Evolutionary conservation across 37 sponge, comb jelly and placozoan species (phyloP).

Genomic region (Lycopodina hypogea): DNA sequence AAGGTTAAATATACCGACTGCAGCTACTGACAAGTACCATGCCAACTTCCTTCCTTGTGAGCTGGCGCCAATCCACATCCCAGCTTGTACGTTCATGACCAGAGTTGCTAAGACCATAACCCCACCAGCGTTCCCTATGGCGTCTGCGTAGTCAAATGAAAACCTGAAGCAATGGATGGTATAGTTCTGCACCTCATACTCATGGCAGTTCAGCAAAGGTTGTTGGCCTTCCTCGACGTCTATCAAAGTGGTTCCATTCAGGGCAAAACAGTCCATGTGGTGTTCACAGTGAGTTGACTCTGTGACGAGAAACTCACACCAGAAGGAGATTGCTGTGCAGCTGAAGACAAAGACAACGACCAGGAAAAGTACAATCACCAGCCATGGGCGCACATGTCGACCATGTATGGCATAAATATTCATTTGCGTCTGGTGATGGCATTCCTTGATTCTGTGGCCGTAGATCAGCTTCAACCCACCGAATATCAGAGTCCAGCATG

Average conservation of each 20-base stretch:
- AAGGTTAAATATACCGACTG: constrained; percentile 4
- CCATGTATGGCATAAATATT: constrained; percentile 17
- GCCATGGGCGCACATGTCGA: constrained; percentile 22
- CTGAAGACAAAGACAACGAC: constrained; percentile 37
- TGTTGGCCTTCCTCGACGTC: neutral
- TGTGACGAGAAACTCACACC: constrained; percentile 19
- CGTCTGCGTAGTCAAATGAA: constrained; percentile 13
- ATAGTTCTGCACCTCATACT: constrained; percentile 1
- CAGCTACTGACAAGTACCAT: neutral
- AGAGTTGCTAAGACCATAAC: constrained; percentile 27
- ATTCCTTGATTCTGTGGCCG: constrained; percentile 17
- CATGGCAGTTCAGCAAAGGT: constrained; percentile 35
- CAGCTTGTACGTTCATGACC: constrained; percentile 37
- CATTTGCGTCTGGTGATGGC: neutral
- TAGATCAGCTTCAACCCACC: constrained; percentile 33
- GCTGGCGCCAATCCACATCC: constrained; percentile 37
- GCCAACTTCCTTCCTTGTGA: neutral
- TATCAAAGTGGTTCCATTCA: neutral
- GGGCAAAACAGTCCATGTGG: constrained; percentile 30
- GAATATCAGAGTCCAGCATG: constrained; percentile 36
- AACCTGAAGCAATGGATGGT: constrained; percentile 29
- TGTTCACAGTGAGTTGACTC: neutral
- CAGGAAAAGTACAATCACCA: constrained; percentile 32
- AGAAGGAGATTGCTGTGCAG: constrained; percentile 25
- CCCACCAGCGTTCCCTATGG: constrained; percentile 32